These are phyloP conservation scores for Physella acuta DNA, from an alignment of 1,140 invertebrate species.

Conservation along the genomic window DNA sequence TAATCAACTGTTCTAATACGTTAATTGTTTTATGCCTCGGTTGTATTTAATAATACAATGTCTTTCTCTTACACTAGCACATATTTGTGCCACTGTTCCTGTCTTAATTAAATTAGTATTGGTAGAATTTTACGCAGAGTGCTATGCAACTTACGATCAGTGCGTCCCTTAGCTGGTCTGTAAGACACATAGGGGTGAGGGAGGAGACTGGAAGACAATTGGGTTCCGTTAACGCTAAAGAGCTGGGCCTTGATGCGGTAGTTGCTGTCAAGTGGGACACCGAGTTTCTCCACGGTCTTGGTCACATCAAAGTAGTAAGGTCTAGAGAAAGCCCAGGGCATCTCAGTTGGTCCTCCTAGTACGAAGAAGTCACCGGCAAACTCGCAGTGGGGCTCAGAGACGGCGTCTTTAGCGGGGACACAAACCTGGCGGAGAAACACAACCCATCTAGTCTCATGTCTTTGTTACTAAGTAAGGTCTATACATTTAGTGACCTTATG, in stretches of 20 bases:
- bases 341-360: constrained; percentile 32
- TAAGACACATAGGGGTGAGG: constrained; percentile 24
- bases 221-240: constrained; percentile 30
- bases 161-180: constrained; percentile 18
- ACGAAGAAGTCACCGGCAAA: constrained; percentile 35
- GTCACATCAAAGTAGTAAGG: constrained; percentile 30
- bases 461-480: too few species aligned
- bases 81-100: too few species aligned
- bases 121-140: too few species aligned
- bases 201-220: constrained; percentile 12
- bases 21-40: too few species aligned
- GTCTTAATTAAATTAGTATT: too few species aligned
- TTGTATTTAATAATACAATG: not conserved
- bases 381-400: constrained; percentile 23
- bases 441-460: too few species aligned
- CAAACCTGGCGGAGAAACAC: constrained; percentile 5
- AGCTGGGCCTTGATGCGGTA: constrained; percentile 25
- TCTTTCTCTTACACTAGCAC: not conserved
- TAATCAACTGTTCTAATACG: too few species aligned
- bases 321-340: constrained; percentile 31
- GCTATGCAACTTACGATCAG: constrained; percentile 34
- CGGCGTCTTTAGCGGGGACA: not conserved
- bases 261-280: constrained; percentile 11
- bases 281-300: constrained; percentile 17
- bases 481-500: too few species aligned